Evolutionary conservation across 1,140 invertebrate genomes (phyloP), one percentile per base, ranked within the genome.

Genomic region (Epicauta chinensis): DNA sequence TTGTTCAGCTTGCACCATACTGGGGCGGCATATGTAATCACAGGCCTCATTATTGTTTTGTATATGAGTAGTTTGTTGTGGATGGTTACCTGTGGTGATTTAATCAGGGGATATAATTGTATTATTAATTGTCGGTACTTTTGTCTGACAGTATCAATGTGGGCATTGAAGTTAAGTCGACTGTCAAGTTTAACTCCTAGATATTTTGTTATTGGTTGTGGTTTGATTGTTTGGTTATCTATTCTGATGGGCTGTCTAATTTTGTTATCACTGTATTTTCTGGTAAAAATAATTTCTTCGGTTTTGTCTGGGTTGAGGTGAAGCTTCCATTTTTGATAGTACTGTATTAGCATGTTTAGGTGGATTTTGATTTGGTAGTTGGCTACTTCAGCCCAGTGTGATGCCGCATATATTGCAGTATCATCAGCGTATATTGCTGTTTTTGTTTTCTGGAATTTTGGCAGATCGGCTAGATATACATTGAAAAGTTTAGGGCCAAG

Each of bases 341-440:
- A 30, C 30, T 43, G 9, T 43, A 3, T 7, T 47, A 47, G 6
- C 12, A 11, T 40, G 10, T 40, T 41, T 0, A 55, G 16, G 23
- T 60, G 51, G 3, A 60, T 31, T 37, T 53, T 32, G 1, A 42
- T 40, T 0, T 23, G 16, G 3, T 54, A 54, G 10, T 14, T 34
- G 11, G 23, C 4, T 30, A 5, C 3, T 10, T 45, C 29, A 9
- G 43, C 15, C 15, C 14, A 4, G 6, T 12, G 4, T 32, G 29
- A 11, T n/a, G 3, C 11, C 3, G 43, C 34, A 15, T 17, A 34
- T 2, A 51, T 32, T 41, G 59, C 53, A 1, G 61, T 63, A 34
- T 65, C 59, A 45, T 65, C 65, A 1, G 65, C 64, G 42, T 44
- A 65, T 11, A 49, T 38, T 11, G 57, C 57, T 2, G 59, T 17